Evolutionary conservation across 2,797 vertebrate species (phyloP).

Genomic region (Danio kyathit): DNA sequence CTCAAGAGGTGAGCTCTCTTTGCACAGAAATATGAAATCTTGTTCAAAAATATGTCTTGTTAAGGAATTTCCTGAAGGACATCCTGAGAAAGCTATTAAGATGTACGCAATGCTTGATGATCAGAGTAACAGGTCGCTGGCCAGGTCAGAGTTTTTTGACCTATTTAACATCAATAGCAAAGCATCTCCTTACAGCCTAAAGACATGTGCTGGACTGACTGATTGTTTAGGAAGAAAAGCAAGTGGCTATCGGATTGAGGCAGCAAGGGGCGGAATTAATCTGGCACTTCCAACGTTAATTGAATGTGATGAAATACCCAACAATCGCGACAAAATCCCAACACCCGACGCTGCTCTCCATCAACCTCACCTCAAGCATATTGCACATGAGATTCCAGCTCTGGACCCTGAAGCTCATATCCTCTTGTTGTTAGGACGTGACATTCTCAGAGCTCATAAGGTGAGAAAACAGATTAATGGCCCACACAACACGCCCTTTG

Average conservation of each 20-base stretch:
- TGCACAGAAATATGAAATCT: background rate
- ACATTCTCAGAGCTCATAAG: background rate
- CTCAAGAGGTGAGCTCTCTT: background rate
- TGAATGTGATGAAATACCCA: background rate
- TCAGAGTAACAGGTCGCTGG: background rate
- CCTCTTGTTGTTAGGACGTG: background rate
- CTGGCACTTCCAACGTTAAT: too few relatives aligned
- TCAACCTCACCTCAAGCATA: background rate
- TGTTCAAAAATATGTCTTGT: background rate
- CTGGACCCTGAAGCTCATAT: slow-evolving; percentile 5
- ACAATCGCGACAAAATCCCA: background rate
- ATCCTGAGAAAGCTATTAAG: background rate
- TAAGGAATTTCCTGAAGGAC: background rate
- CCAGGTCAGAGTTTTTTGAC: background rate
- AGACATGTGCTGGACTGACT: background rate
- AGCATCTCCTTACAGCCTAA: background rate
- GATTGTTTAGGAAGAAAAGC: background rate
- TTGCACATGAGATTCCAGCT: background rate
- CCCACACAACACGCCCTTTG: background rate
- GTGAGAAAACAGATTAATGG: background rate
- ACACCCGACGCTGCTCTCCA: background rate
- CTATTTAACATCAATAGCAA: background rate
- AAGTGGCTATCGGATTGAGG: background rate
- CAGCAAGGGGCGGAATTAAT: background rate
- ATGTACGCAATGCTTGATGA: slow-evolving; percentile 17